Evolutionary conservation across 1,140 invertebrate genomes (phyloP).

Genomic region (Calycopis cecrops): DNA sequence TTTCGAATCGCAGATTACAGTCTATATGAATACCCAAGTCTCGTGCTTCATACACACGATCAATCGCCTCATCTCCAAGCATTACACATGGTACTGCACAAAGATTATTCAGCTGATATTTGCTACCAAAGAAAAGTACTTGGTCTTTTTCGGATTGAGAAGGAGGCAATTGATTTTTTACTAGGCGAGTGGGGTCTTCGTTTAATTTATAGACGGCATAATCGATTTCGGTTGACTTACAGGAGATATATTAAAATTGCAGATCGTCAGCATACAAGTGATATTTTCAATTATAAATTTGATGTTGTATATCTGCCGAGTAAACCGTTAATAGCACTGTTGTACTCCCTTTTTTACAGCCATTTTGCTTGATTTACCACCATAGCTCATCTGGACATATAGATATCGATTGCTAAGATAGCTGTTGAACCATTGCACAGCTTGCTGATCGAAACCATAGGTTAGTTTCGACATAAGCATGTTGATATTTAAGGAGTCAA

Average conservation of each 20-base stretch:
- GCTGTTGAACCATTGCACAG: constrained; percentile 8
- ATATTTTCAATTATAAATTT: not conserved
- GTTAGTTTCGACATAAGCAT: constrained; percentile 19
- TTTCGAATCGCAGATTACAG: too few species aligned
- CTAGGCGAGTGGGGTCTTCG: constrained; percentile 17
- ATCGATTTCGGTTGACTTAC: constrained; percentile 7
- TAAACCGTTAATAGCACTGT: not conserved
- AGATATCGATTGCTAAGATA: not conserved
- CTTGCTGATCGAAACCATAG: constrained; percentile 16
- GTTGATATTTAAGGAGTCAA: constrained; percentile 18
- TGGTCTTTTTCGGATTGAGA: not conserved
- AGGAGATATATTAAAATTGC: constrained; percentile 19
- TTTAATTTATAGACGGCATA: constrained; percentile 17
- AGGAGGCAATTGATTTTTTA: constrained; percentile 1
- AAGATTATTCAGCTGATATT: not conserved
- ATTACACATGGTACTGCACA: too few species aligned
- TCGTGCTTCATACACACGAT: too few species aligned
- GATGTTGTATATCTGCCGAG: not conserved
- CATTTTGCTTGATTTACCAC: not conserved
- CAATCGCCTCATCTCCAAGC: too few species aligned
- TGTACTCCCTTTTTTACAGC: not conserved
- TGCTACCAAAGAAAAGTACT: not conserved
- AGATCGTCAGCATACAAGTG: not conserved
- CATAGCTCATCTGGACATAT: not conserved
- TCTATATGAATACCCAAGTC: too few species aligned